Evolutionary conservation across 2,113 vertebrate species (phyloP).

Genomic region (Turnix velox): DNA sequence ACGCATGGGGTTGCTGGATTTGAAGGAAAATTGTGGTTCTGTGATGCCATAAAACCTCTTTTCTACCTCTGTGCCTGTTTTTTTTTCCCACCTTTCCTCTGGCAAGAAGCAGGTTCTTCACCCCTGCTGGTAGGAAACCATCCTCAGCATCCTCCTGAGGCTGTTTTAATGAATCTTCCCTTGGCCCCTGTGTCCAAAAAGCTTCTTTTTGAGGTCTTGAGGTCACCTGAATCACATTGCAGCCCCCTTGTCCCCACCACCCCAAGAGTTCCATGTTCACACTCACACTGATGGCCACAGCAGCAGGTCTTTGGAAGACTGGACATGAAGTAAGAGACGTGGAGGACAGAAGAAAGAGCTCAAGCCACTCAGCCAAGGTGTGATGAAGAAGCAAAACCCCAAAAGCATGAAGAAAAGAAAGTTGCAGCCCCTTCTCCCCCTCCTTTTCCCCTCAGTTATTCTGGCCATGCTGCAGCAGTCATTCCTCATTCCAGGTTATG

Average conservation of each 20-base stretch:
- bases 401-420: slow-evolving; percentile 66
- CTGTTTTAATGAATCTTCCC: slow-evolving; percentile 66
- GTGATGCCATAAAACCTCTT: too few species aligned
- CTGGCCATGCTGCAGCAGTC: slow-evolving; percentile 68
- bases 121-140: background rate
- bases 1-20: too few species aligned
- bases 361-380: slow-evolving; percentile 67
- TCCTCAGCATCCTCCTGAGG: slow-evolving; percentile 18
- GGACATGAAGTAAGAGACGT: slow-evolving; percentile 39
- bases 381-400: slow-evolving; percentile 24
- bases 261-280: background rate
- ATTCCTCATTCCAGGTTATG: slow-evolving; percentile 69
- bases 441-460: too few species aligned
- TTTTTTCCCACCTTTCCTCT: background rate
- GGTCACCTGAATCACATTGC: background rate
- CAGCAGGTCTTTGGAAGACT: background rate
- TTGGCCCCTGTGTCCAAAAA: background rate
- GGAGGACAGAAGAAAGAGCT: slow-evolving; percentile 50
- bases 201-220: background rate
- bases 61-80: background rate
- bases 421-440: slow-evolving; percentile 24
- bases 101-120: background rate
- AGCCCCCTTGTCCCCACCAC: background rate
- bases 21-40: too few species aligned
- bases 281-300: background rate